phyloP scores from a whole-genome alignment of 2,113 vertebrate species.

The Chitala chitala region DNA sequence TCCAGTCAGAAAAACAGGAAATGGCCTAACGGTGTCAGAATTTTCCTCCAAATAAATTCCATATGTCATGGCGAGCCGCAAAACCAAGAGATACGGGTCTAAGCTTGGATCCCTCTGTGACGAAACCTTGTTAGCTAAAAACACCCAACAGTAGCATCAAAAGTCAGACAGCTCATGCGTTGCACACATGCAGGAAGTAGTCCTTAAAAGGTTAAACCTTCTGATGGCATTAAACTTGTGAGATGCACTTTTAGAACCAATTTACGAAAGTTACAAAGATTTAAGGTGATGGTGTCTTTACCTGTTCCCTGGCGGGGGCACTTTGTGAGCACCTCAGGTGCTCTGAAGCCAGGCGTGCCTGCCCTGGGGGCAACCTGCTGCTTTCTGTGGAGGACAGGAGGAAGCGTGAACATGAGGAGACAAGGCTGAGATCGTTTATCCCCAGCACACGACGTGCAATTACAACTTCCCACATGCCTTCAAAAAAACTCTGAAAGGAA shows the following conservation, averaged over 20 bases:
- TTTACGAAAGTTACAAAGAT: too few species aligned
- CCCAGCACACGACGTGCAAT: neutral
- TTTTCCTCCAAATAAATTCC: conserved; percentile 33
- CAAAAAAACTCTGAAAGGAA: neutral
- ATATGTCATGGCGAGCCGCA: conserved; percentile 16
- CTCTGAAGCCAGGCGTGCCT: conserved; percentile 94
- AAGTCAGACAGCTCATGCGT: neutral
- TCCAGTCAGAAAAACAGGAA: conserved; percentile 48
- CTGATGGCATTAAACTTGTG: neutral
- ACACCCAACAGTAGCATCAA: neutral
- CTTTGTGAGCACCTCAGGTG: conserved; percentile 90
- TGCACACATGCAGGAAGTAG: neutral
- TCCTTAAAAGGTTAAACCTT: neutral
- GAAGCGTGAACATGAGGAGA: neutral
- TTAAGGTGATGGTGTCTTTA: conserved; percentile 36
- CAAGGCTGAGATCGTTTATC: neutral
- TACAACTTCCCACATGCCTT: neutral
- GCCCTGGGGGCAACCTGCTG: conserved; percentile 90
- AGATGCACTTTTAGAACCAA: too few species aligned
- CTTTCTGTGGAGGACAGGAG: conserved; percentile 53
- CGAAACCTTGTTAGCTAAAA: neutral
- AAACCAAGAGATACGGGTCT: neutral
- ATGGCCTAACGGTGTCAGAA: conserved; percentile 29
- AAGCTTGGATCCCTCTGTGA: neutral
- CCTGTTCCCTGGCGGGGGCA: conserved; percentile 91